These are phyloP conservation scores for Lacanobia oleracea DNA, from an alignment of 2,888 invertebrate species.

Conservation along the genomic window DNA sequence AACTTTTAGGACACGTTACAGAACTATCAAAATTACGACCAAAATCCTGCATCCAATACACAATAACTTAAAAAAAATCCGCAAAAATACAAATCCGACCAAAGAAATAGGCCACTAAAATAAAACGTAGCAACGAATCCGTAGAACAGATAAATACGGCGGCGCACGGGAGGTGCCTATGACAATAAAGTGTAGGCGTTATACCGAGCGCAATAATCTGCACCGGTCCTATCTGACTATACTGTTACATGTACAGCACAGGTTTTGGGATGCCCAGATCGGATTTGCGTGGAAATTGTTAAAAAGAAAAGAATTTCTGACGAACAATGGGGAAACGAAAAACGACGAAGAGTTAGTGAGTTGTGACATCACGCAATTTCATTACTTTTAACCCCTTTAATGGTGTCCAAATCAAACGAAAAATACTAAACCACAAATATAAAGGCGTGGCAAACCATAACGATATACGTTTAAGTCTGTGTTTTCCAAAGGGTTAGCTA, in stretches of 20 bases:
- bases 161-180: constrained; percentile 52
- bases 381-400: not conserved
- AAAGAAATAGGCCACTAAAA: constrained; percentile 37
- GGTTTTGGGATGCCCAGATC: not conserved
- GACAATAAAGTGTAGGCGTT: constrained; percentile 65
- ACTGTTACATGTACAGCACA: constrained; percentile 36
- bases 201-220: constrained; percentile 64
- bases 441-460: too few relatives aligned
- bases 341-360: not conserved
- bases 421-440: too few relatives aligned
- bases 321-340: not conserved
- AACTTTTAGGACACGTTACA: not conserved
- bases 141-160: constrained; percentile 49
- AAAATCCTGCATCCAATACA: not conserved
- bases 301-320: not conserved
- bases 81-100: not conserved
- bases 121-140: constrained; percentile 42
- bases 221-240: constrained; percentile 62
- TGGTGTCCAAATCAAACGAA: too few relatives aligned
- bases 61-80: not conserved
- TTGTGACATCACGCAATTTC: not conserved
- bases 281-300: not conserved
- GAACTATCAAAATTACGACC: not conserved
- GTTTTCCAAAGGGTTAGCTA: too few relatives aligned
- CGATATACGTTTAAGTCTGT: too few relatives aligned